Evolutionary conservation across 92 coral and sea anemone genomes (phyloP).

Genomic region (Actinernus sp.): DNA sequence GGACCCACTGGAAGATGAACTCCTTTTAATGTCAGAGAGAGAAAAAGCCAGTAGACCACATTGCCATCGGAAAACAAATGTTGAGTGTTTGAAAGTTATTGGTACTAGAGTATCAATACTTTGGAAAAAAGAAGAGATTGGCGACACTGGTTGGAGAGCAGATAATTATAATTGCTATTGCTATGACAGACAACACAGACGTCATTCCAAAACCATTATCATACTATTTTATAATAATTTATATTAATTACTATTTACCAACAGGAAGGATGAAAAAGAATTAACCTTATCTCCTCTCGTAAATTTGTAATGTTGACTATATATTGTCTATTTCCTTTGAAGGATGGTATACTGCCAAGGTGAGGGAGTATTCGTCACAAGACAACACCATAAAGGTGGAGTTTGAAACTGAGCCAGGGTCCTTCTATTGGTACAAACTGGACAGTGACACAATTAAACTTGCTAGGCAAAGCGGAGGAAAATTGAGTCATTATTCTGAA

Average conservation of each 20-base stretch:
- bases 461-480: background rate
- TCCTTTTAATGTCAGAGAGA: background rate
- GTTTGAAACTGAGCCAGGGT: slow-evolving; percentile 10
- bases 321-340: background rate
- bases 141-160: slow-evolving; percentile 16
- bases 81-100: background rate
- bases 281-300: no score
- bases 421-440: background rate
- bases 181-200: no score
- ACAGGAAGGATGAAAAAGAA: no score
- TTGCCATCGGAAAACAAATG: background rate
- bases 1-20: slow-evolving; percentile 6
- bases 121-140: slow-evolving; percentile 26
- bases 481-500: slow-evolving; percentile 12
- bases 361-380: background rate
- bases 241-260: no score
- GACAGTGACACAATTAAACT: background rate
- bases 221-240: no score
- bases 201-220: no score
- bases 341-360: slow-evolving; percentile 21
- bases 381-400: slow-evolving; percentile 1
- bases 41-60: background rate
- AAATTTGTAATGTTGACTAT: no score
- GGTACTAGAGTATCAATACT: slow-evolving; percentile 11
- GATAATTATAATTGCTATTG: no score